These are phyloP conservation scores for Gavialis gangeticus DNA, from an alignment of 2,113 vertebrate species.

Conservation along the genomic window DNA sequence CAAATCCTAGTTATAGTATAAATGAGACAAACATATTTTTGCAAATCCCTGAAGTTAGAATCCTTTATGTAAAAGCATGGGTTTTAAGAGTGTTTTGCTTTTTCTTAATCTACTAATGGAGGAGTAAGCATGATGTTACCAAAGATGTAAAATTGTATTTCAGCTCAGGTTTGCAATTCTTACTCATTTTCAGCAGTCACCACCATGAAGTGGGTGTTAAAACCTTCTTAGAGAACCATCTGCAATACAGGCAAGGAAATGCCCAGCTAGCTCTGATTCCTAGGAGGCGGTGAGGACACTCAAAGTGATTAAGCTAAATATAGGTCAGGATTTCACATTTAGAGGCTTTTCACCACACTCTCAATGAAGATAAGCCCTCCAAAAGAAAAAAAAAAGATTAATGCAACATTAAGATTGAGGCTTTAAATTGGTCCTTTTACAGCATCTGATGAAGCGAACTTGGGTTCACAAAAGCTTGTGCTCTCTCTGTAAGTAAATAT, in stretches of 20 bases:
- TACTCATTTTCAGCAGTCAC: conserved; percentile 19
- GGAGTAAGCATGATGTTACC: background rate
- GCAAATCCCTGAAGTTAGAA: background rate
- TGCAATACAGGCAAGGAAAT: conserved; percentile 33
- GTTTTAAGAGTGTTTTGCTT: background rate
- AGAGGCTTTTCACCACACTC: background rate
- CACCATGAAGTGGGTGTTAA: background rate
- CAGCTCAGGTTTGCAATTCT: conserved; percentile 19
- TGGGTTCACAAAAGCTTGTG: no score
- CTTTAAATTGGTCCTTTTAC: background rate
- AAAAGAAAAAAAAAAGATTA: background rate
- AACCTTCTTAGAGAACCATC: conserved; percentile 17
- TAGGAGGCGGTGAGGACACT: background rate
- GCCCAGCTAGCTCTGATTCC: conserved; percentile 30
- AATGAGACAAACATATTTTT: background rate
- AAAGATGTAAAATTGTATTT: background rate
- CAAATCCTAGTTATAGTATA: background rate
- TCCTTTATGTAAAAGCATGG: background rate
- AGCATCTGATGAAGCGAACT: no score
- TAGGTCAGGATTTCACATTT: background rate
- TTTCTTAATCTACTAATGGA: background rate
- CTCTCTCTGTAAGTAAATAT: no score
- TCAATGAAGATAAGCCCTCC: background rate
- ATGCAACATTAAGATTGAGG: background rate
- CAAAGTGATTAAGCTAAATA: background rate